Conservation (phyloP, 2,797 vertebrate species). For the Hyperoplus immaculatus region DNA sequence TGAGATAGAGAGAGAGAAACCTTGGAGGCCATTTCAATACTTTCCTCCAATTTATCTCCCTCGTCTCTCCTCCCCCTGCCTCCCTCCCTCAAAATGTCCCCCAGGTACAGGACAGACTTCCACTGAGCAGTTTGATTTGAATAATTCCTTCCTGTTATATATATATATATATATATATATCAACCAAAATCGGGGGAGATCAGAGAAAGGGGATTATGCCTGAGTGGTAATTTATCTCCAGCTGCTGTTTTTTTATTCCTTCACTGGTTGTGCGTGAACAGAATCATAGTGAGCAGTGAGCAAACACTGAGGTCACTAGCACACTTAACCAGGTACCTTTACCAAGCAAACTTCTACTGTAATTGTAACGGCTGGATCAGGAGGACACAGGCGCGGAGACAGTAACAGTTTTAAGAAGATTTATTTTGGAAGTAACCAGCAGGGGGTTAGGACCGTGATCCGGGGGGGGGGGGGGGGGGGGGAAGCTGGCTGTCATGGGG, state of each 20-base stretch:
- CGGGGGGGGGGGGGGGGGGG: too few species aligned
- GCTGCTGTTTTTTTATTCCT: conserved; percentile 49
- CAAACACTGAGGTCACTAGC: not conserved
- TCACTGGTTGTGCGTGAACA: conserved; percentile 50
- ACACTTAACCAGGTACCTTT: not conserved
- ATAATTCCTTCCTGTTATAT: conserved; percentile 86
- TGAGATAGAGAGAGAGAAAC: conserved; percentile 54
- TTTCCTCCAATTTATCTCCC: conserved; percentile 87
- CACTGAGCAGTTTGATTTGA: conserved; percentile 89
- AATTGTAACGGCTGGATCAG: too few species aligned
- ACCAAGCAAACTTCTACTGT: conserved; percentile 3
- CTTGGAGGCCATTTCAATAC: conserved; percentile 83
- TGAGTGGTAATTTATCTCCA: conserved; percentile 87
- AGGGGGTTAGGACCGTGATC: too few species aligned
- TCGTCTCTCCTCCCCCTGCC: conserved; percentile 44
- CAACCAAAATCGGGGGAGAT: conserved; percentile 86
- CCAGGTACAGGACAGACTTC: conserved; percentile 90
- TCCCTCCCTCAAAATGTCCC: conserved; percentile 79
- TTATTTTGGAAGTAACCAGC: too few species aligned
- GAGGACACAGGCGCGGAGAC: too few species aligned
- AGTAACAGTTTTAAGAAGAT: too few species aligned
- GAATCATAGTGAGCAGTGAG: conserved; percentile 45
- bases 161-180: conserved; percentile 58
- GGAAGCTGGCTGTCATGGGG: too few species aligned
- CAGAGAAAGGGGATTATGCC: conserved; percentile 91